phyloP scores from a whole-genome alignment of 2,888 invertebrate genomes.

The Oegoconia quadripuncta region DNA sequence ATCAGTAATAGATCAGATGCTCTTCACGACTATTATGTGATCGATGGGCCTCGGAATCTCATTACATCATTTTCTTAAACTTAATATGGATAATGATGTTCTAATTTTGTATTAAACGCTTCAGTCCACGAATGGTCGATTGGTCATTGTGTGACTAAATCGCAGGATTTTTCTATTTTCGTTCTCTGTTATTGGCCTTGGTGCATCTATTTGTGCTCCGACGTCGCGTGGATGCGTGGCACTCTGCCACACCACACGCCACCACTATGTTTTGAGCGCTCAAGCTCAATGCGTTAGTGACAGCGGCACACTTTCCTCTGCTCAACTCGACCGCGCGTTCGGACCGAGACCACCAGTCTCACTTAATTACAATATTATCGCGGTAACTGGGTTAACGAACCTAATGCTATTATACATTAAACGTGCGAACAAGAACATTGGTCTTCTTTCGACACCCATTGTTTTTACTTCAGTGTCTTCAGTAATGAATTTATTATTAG shows the following conservation, averaged over 20 bases:
- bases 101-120: no score
- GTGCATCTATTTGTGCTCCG: slow-evolving; percentile 48
- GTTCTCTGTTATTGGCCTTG: slow-evolving; percentile 66
- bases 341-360: slow-evolving; percentile 24
- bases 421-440: slow-evolving; percentile 63
- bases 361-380: slow-evolving; percentile 63
- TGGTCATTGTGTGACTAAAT: slow-evolving; percentile 4
- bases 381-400: slow-evolving; percentile 77
- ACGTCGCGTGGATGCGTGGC: slow-evolving; percentile 45
- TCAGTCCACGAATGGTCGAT: neutral
- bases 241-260: slow-evolving; percentile 52
- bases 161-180: slow-evolving; percentile 9
- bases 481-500: slow-evolving; percentile 34
- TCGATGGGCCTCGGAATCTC: no score
- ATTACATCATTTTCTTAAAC: no score
- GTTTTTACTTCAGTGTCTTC: slow-evolving; percentile 38
- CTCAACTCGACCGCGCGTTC: no score
- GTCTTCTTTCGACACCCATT: slow-evolving; percentile 54
- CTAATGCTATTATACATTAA: slow-evolving; percentile 48
- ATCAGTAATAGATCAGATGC: slow-evolving; percentile 3
- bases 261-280: slow-evolving; percentile 59
- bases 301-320: slow-evolving; percentile 57
- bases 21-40: slow-evolving; percentile 5
- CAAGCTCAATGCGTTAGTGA: slow-evolving; percentile 30
- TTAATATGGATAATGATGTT: neutral